These are phyloP conservation scores for Falco rusticolus DNA, from an alignment of 2,797 vertebrate species.

Conservation along the genomic window DNA sequence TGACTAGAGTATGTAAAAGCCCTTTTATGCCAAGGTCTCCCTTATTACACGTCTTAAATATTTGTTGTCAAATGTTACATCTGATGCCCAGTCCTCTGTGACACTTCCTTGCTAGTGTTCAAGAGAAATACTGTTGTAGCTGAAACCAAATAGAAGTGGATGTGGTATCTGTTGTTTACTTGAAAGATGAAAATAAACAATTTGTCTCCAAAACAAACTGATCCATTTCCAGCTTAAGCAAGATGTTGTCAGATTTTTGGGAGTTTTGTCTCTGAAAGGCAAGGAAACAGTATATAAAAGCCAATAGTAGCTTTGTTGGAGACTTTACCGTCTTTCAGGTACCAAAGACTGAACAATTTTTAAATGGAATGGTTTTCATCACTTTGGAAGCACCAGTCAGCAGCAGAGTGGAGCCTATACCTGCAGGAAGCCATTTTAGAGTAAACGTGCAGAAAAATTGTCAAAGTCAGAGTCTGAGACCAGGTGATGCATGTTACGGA, in stretches of 20 bases:
- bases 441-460: background rate
- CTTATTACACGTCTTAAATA: constrained; percentile 27
- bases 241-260: background rate
- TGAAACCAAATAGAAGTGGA: background rate
- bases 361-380: background rate
- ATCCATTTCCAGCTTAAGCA: background rate
- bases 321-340: background rate
- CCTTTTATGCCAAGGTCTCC: background rate
- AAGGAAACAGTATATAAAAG: background rate
- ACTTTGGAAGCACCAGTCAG: background rate
- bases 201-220: background rate
- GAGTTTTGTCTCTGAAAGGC: background rate
- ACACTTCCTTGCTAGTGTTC: background rate
- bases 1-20: background rate
- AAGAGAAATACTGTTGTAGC: background rate
- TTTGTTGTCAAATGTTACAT: constrained; percentile 12
- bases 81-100: background rate
- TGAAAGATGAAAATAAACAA: background rate
- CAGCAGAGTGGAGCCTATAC: background rate
- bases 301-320: background rate
- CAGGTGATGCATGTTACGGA: background rate
- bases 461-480: background rate
- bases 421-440: background rate
- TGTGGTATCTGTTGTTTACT: background rate
- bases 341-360: background rate